Base-by-base conservation (phyloP, 2,113 vertebrate species). In the Odocoileus virginianus region DNA sequence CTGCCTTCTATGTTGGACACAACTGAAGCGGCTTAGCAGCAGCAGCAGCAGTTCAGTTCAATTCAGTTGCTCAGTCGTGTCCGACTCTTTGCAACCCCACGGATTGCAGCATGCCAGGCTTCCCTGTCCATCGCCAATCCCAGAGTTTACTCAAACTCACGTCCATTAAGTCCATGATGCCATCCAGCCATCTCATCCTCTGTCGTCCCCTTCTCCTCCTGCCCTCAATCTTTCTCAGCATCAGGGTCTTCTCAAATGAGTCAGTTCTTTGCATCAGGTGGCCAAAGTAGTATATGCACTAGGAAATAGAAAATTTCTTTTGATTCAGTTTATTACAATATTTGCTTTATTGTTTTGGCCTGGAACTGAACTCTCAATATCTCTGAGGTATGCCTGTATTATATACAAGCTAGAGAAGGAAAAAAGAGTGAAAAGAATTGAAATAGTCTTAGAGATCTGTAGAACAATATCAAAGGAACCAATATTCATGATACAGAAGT, bases 81-180 rank as follows among this genome's bases (percentile, higher is more conserved):
- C 67, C 19, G 0, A 23, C n/a, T 40, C 67, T 71, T 40, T 71
- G 67, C 19, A 1, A 40, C 5, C 9, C 19, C 67, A 23, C 12
- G 19, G n/a, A 71, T 10, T 71, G 21, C 19, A 74, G n/a, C 67
- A 74, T 0, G 0, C n/a, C 67, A 74, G 67, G n/a, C 67, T 25
- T 74, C n/a, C 67, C n/a, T 40, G 19, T 40, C 67, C n/a, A 40
- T 23, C 5, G 5, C n/a, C 67, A 71, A 71, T 71, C 67, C 19
- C 19, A 23, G 67, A 40, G 67, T 71, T 40, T 71, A 71, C 4
- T 71, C 67, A 71, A 23, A 71, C 9, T 71, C n/a, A 71, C 0
- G 0, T 40, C n/a, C n/a, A 40, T 23, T 71, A 19, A 71, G 64
- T 36, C 17, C 0, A 0, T 71, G n/a, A 71, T 71, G n/a, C n/a